These are phyloP conservation scores for Prunella fulvescens DNA, from an alignment of 2,113 vertebrate species.

Conservation along the genomic window DNA sequence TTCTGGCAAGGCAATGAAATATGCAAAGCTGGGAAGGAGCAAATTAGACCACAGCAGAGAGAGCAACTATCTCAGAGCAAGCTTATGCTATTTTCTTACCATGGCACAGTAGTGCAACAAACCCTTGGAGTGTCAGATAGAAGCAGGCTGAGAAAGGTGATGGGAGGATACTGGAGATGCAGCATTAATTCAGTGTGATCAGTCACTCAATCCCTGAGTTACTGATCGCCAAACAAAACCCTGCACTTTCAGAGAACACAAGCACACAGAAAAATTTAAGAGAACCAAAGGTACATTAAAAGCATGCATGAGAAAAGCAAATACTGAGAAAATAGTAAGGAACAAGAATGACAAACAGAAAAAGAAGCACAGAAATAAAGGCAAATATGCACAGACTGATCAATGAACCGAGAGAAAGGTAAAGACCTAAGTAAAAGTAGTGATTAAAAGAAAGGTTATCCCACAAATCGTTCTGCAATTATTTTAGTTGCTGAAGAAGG, in stretches of 20 bases:
- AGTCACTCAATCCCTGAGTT: background rate
- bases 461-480: background rate
- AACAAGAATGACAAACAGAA: background rate
- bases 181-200: background rate
- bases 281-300: conserved; percentile 21
- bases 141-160: conserved; percentile 3
- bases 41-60: background rate
- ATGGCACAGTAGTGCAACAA: background rate
- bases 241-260: conserved; percentile 6
- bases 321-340: background rate
- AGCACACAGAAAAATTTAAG: background rate
- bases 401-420: background rate
- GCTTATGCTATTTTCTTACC: background rate
- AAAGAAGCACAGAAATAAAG: conserved; percentile 14
- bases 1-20: background rate
- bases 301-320: background rate
- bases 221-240: background rate
- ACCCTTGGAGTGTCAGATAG: background rate
- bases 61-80: background rate
- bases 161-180: background rate
- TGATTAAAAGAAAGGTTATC: background rate
- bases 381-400: background rate
- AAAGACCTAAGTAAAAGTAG: background rate
- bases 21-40: background rate
- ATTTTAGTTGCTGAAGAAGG: background rate